These are phyloP conservation scores for Acipenser oxyrinchus DNA, from an alignment of 2,797 vertebrate species.

Conservation along the genomic window DNA sequence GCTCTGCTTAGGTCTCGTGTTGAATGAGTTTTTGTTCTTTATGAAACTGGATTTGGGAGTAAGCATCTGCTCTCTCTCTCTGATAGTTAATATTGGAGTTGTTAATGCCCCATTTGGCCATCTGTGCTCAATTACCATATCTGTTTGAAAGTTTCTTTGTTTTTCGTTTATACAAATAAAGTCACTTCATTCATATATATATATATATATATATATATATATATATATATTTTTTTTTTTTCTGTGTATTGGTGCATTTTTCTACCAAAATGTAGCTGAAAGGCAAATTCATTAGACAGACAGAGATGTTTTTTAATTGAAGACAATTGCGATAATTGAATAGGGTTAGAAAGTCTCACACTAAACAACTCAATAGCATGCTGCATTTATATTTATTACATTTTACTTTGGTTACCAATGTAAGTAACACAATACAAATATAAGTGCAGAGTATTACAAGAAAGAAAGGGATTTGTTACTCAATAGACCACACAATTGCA, in stretches of 20 bases:
- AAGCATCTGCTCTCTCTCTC: not conserved
- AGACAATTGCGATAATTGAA: no score
- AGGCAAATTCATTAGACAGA: no score
- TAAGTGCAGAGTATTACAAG: not conserved
- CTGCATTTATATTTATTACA: no score
- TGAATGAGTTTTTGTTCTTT: not conserved
- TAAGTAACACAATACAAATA: not conserved
- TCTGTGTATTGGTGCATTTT: no score
- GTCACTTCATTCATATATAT: not conserved
- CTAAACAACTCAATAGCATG: no score
- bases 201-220: not conserved
- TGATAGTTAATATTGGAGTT: not conserved
- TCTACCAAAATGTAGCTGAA: no score
- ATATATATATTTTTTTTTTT: not conserved
- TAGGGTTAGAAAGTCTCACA: no score
- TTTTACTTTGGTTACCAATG: not conserved
- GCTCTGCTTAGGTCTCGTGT: not conserved
- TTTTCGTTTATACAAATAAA: not conserved
- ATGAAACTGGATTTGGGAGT: not conserved
- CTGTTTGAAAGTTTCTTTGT: not conserved
- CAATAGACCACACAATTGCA: not conserved
- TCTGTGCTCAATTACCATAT: not conserved
- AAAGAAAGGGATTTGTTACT: not conserved
- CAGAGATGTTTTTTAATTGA: no score
- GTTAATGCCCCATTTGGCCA: not conserved